phyloP scores from a whole-genome alignment of 2,888 invertebrate species.

The Perithous albicinctus region DNA sequence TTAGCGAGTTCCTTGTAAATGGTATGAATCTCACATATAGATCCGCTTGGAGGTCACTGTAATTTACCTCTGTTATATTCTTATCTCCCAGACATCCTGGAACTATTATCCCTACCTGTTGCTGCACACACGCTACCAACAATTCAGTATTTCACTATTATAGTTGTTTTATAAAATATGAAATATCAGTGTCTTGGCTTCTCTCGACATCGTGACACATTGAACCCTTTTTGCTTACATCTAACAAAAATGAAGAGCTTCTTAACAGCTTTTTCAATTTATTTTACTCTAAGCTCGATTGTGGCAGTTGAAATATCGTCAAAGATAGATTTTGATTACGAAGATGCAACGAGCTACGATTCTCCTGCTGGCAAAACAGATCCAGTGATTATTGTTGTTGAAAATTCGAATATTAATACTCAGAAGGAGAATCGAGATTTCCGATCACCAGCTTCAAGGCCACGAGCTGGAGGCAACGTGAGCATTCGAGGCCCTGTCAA shows the following conservation, averaged over 20 bases:
- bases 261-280: conserved; percentile 31
- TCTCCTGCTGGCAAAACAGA: conserved; percentile 27
- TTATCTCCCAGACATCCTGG: conserved; percentile 70
- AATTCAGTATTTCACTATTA: conserved; percentile 35
- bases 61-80: conserved; percentile 72
- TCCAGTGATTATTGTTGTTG: conserved; percentile 46
- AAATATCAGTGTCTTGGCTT: conserved; percentile 59
- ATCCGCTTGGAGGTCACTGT: conserved; percentile 69
- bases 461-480: conserved; percentile 26
- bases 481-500: conserved; percentile 32
- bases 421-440: conserved; percentile 5
- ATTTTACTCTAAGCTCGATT: background rate
- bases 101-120: conserved; percentile 71
- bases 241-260: background rate
- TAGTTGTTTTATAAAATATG: conserved; percentile 38
- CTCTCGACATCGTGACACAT: conserved; percentile 43
- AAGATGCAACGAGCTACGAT: conserved; percentile 47
- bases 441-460: conserved; percentile 16
- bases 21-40: conserved; percentile 20
- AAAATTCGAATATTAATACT: conserved; percentile 31
- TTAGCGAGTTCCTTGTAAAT: background rate
- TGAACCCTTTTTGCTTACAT: conserved; percentile 12
- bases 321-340: conserved; percentile 72
- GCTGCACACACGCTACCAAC: conserved; percentile 10
- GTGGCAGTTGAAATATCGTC: conserved; percentile 69